phyloP scores from a whole-genome alignment of 2,888 invertebrate genomes.

The Magallana nippona region DNA sequence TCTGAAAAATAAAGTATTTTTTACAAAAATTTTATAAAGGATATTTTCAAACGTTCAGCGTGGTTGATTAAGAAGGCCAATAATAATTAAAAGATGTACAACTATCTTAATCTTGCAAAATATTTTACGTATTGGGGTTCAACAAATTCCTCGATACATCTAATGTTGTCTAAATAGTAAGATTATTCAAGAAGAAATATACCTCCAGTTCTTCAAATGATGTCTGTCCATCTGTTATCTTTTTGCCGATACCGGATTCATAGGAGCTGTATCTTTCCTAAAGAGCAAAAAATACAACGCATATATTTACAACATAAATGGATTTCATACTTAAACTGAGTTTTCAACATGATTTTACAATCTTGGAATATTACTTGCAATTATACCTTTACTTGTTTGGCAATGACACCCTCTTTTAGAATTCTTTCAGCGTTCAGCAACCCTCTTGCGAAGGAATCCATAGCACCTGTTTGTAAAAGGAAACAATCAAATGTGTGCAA shows the following conservation, averaged over 20 bases:
- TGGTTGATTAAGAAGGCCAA: too few relatives aligned
- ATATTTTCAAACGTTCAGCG: too few relatives aligned
- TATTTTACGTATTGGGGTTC: too few relatives aligned
- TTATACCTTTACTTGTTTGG: constrained; percentile 82
- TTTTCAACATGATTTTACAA: too few relatives aligned
- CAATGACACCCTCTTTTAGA: constrained; percentile 83
- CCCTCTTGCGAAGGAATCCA: constrained; percentile 84
- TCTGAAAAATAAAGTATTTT: constrained; percentile 82
- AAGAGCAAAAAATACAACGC: constrained; percentile 9
- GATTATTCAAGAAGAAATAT: not conserved
- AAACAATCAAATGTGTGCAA: not conserved
- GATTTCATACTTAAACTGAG: too few relatives aligned
- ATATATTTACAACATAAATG: not conserved
- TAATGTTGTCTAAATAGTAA: not conserved
- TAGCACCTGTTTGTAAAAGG: constrained; percentile 78
- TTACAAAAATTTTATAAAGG: too few relatives aligned
- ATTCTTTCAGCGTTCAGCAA: constrained; percentile 83
- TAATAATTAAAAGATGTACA: too few relatives aligned
- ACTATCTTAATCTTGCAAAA: too few relatives aligned
- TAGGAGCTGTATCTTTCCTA: constrained; percentile 84
- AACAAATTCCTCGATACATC: too few relatives aligned
- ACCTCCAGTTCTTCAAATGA: constrained; percentile 81
- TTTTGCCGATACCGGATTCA: constrained; percentile 83
- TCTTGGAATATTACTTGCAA: not conserved
- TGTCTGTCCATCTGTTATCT: constrained; percentile 82